Conservation (phyloP, 2,113 vertebrate species). For the Tamias sibiricus region DNA sequence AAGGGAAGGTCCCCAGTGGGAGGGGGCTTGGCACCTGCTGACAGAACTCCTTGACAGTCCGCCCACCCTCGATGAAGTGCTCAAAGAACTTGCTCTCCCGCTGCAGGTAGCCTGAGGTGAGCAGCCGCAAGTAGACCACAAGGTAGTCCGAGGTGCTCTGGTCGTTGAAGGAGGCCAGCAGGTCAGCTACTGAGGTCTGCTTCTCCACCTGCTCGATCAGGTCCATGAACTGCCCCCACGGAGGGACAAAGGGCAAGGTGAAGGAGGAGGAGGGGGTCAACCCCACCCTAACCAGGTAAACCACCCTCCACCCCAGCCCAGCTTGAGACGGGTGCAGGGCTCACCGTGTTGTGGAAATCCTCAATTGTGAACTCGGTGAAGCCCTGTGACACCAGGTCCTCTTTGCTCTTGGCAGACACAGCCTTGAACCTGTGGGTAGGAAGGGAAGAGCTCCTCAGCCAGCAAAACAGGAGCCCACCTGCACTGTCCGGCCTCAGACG, state of each 20-base stretch:
- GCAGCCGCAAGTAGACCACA: slow-evolving; percentile 96
- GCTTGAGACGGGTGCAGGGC: slow-evolving; percentile 2
- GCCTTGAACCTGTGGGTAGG: slow-evolving; percentile 91
- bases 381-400: slow-evolving; percentile 94
- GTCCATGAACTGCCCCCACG: slow-evolving; percentile 92
- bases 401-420: slow-evolving; percentile 94
- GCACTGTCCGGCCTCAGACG: neutral
- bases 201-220: slow-evolving; percentile 95
- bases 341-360: slow-evolving; percentile 96
- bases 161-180: slow-evolving; percentile 95
- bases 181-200: slow-evolving; percentile 89
- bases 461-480: neutral
- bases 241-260: neutral
- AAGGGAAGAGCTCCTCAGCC: neutral
- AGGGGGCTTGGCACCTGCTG: slow-evolving; percentile 90
- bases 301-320: neutral
- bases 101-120: slow-evolving; percentile 96
- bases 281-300: neutral
- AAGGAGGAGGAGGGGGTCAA: neutral
- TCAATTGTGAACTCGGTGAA: slow-evolving; percentile 98
- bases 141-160: slow-evolving; percentile 96
- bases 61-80: slow-evolving; percentile 97
- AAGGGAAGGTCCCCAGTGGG: neutral
- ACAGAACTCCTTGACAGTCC: slow-evolving; percentile 91
- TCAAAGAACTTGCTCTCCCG: slow-evolving; percentile 94